Evolutionary conservation across 2,113 vertebrate species (phyloP), one percentile per base, ranked within the genome.

Genomic region (Glaucomys volans): DNA sequence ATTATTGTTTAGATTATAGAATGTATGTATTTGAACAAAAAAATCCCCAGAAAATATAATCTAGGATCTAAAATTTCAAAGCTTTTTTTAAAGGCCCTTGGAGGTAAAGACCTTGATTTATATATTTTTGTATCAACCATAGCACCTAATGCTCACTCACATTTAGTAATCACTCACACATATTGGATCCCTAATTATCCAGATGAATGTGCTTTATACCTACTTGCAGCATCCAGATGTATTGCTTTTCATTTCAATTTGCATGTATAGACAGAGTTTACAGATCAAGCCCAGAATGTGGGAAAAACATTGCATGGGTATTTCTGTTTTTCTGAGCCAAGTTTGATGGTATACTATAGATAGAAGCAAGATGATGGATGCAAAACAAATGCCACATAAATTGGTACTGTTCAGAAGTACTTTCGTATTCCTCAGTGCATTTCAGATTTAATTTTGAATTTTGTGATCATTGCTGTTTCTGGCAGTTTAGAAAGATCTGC

Each of bases 371-470:
- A 28, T 35, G 97, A 95, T 64, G 44, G 95, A 93, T 93, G 94
- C 28, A 95, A 96, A 98, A 96, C 9, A 86, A 96, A 97, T 42
- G 54, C 94, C 64, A 97, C 92, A 97, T 96, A 95, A 97, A 96
- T 90, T 97, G 57, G 28, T 98, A 98, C 35, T 76, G 10, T 95
- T 98, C 54, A 96, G 37, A 97, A 87, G 9, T 69, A 87, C 87
- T 92, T 77, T 82, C 92, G 85, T 96, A 87, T 35, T 95, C 91
- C 77, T 82, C 74, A 1, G 89, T 97, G 59, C 42, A 95, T 85
- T 98, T 98, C 28, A 98, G 97, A 97, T 98, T 96, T 94, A 96
- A 97, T 97, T 97, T 98, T 94, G 8, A 97, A 97, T 96, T 96
- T 91, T 94, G 40, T 94, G 91, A 92, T 50, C 92, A 96, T 87